Conservation (phyloP, 2,797 vertebrate genomes). For the Okamejei kenojei region DNA sequence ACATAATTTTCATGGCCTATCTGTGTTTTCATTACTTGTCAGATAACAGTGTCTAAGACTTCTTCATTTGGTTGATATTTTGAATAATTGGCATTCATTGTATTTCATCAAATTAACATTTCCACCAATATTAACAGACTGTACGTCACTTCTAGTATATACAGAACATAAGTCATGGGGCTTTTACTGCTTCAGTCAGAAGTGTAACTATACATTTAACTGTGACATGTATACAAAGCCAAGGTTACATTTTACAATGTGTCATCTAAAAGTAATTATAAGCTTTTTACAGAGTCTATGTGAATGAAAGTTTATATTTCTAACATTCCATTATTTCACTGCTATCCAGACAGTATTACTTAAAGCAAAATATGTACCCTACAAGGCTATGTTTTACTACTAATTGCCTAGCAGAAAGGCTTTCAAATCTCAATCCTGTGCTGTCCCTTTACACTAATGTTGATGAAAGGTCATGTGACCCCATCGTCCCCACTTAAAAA, state of each 20-base stretch:
- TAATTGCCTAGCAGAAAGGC: conserved; percentile 18
- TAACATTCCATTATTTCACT: conserved; percentile 33
- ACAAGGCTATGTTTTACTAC: conserved; percentile 24
- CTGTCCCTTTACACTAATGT: conserved; percentile 30
- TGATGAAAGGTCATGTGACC: conserved; percentile 23
- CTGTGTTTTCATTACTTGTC: conserved; percentile 35
- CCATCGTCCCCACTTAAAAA: background rate
- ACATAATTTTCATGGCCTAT: conserved; percentile 12
- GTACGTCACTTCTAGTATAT: conserved; percentile 33
- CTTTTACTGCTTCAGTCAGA: conserved; percentile 37
- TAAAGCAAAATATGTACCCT: conserved; percentile 15
- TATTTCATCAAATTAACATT: conserved; percentile 36
- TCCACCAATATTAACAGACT: conserved; percentile 37
- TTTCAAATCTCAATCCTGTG: conserved; percentile 1
- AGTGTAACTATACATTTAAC: conserved; percentile 38
- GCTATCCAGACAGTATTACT: conserved; percentile 33
- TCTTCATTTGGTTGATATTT: conserved; percentile 37
- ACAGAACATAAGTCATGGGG: conserved; percentile 34
- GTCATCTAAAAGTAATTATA: conserved; percentile 37
- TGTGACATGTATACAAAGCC: conserved; percentile 35
- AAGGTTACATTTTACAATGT: conserved; percentile 38
- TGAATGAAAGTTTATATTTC: conserved; percentile 29
- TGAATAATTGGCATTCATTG: conserved; percentile 35
- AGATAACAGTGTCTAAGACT: background rate
- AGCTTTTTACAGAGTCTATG: conserved; percentile 30